phyloP scores from a whole-genome alignment of 2,888 invertebrate genomes.

The Plebejus anna region DNA sequence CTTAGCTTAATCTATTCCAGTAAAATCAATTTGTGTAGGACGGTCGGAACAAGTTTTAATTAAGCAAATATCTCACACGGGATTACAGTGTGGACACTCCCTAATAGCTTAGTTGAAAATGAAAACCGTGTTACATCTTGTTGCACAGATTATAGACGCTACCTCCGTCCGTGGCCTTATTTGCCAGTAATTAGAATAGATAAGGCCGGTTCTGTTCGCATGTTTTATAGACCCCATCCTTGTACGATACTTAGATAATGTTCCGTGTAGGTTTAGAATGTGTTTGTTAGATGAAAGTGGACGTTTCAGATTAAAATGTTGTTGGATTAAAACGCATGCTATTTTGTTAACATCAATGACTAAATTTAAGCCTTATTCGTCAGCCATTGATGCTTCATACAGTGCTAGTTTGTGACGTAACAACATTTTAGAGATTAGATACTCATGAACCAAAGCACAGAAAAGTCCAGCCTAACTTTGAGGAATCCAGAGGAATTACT shows the following conservation, averaged over 20 bases:
- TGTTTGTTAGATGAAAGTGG: constrained; percentile 11
- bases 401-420: too few relatives aligned
- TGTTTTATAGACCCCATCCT: constrained; percentile 23
- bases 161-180: constrained; percentile 31
- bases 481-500: too few relatives aligned
- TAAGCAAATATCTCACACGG: constrained; percentile 67
- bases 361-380: background rate
- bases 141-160: constrained; percentile 37
- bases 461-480: too few relatives aligned
- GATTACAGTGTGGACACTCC: constrained; percentile 58
- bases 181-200: constrained; percentile 33
- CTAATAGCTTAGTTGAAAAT: constrained; percentile 56
- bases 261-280: constrained; percentile 4
- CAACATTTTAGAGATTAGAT: too few relatives aligned
- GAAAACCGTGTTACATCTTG: constrained; percentile 42
- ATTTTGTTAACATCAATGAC: background rate
- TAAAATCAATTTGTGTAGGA: constrained; percentile 44
- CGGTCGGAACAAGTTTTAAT: constrained; percentile 66
- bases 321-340: background rate
- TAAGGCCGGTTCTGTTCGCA: constrained; percentile 36
- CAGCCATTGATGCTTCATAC: background rate
- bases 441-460: too few relatives aligned
- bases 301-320: constrained; percentile 10
- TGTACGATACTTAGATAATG: constrained; percentile 22
- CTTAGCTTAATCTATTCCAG: constrained; percentile 40